Evolutionary conservation across 2,888 invertebrate species (phyloP), one percentile per base, ranked within the genome.

Genomic region (Tetramorium bicarinatum): DNA sequence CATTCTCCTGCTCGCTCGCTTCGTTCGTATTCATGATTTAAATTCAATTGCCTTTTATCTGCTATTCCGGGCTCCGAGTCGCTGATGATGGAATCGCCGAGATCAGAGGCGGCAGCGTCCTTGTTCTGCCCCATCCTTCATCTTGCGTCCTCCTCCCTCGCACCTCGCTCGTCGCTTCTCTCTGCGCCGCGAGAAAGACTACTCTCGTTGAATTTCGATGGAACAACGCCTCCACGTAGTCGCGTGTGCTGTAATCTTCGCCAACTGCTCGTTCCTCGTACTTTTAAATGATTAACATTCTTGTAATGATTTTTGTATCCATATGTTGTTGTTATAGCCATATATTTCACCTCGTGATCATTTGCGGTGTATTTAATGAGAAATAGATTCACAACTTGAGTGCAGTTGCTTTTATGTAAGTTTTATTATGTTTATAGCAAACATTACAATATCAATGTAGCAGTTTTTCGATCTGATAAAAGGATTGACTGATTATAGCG

Each of bases 31-130:
- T 95, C 94, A 94, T 94, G 94, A 94, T 95, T 94, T 92, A 93
- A 94, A 95, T 94, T 94, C 94, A 94, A 95, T 95, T 94, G 94
- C 92, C 94, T 94, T 94, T 94, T 94, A 94, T 94, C 94, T 93
- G 93, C 91, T 91, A 91, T 93, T 92, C 93, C 91, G 92, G 91
- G 89, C 87, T 85, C 89, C 88, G 91, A 91, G 90, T 90, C 91
- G 90, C 91, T 92, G 92, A 93, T 91, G 93, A 93, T 93, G 92
- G 91, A 93, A 90, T 92, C 91, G 90, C 91, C 86, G 91, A 91
- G 91, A 92, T 93, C 93, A 92, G 89, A 93, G 89, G 89, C 79
- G 56, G 79, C 72, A 44, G 59, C 59, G 59, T 79, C 56, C 71
- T 79, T 47, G 56, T 79, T 34, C 72, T 59, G 21, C 21, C 34